Conservation (phyloP, 2,888 invertebrate genomes). For the Thumatha senex region DNA sequence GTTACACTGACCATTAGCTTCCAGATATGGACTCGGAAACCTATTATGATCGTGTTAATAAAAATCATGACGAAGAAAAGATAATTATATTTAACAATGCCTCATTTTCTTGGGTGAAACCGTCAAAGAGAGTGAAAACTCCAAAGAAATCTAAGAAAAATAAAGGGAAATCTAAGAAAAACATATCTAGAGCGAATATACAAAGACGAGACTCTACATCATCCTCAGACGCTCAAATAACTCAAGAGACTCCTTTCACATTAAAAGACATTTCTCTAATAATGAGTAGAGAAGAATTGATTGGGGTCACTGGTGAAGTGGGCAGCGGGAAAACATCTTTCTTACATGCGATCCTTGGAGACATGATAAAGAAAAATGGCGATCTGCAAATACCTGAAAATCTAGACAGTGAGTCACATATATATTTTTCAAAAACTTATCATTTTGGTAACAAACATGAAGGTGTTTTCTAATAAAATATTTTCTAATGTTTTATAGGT, state of each 20-base stretch:
- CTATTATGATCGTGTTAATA: constrained; percentile 84
- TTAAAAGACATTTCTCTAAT: constrained; percentile 62
- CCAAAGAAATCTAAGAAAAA: constrained; percentile 62
- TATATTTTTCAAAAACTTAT: background rate
- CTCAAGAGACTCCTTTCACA: constrained; percentile 56
- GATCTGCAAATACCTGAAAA: constrained; percentile 87
- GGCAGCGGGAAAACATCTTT: constrained; percentile 97
- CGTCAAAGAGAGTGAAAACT: constrained; percentile 53
- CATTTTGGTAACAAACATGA: no score
- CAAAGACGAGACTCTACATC: constrained; percentile 61
- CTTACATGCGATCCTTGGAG: constrained; percentile 92
- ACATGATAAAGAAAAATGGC: constrained; percentile 89
- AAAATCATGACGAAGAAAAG: constrained; percentile 78
- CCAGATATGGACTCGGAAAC: constrained; percentile 84
- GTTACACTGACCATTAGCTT: constrained; percentile 62
- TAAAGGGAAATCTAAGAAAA: constrained; percentile 78
- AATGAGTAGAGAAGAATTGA: constrained; percentile 86
- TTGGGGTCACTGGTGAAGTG: constrained; percentile 94
- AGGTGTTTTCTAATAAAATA: background rate
- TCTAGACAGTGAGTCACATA: constrained; percentile 79
- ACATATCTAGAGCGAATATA: constrained; percentile 49
- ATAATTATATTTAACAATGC: constrained; percentile 84
- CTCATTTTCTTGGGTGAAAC: constrained; percentile 84
- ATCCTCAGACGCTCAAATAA: constrained; percentile 43
- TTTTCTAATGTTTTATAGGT: constrained; percentile 68